Base-by-base conservation (phyloP, 92 coral and sea anemone genomes). In the Montipora capitata region DNA sequence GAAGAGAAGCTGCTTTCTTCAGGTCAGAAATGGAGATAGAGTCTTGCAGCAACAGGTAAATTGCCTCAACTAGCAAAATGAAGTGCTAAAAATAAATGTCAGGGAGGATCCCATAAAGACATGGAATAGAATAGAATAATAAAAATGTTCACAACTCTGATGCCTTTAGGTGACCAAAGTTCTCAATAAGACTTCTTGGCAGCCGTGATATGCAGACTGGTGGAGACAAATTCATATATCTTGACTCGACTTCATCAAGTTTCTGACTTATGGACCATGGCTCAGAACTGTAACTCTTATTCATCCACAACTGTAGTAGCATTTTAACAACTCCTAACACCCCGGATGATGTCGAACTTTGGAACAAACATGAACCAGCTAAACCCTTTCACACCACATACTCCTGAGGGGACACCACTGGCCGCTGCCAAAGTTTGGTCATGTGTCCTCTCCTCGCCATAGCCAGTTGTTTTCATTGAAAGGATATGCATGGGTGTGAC, bases 401-500 rank as follows among this genome's bases (percentile, higher is more conserved):
- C 83, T 17, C 71, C 43, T 42, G 67, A 65, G 14, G 57, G 61
- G n/a, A 86, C 67, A 69, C 90, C 79, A 49, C 75, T 65, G 15
- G 48, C 81, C 9, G 56, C 66, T 42, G 82, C 56, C 68, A 87
- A 18, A 45, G 91, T 90, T 86, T 79, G 81, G 9, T 85, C 74
- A 81, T 85, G 89, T 57, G 70, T 64, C 39, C 93, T 44, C 11
- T 61, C 48, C 40, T 49, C 81, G 17, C 90, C 90, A 68, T 78
- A 63, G 0, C 85, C 86, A 72, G 76, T 79, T 72, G 41, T 57
- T 67, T 58, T 74, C 81, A 61, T 84, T 61, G 63, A 88, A 92
- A 13, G 94, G 94, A 69, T 90, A 93, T 7, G 81, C 89, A 78
- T 76, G 89, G 5, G 83, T 86, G 76, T 90, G 94, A 5, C 96